Evolutionary conservation across 37 sponge, comb jelly and placozoan species (phyloP).

Genomic region (Hormiphora californensis): DNA sequence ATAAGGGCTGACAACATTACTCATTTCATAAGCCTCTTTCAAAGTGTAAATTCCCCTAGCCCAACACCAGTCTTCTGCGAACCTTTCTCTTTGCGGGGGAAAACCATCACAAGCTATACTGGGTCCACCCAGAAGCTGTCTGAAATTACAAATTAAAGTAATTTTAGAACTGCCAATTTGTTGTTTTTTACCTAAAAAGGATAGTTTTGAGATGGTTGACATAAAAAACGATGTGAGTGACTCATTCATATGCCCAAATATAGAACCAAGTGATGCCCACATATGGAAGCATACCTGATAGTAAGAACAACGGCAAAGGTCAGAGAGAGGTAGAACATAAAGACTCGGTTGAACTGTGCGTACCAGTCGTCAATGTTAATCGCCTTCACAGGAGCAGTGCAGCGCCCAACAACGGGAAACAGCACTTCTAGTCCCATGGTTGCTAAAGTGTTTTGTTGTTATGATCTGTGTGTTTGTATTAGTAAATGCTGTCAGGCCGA

Average conservation of each 20-base stretch:
- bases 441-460: too few species aligned
- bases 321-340: conserved; percentile 33
- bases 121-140: conserved; percentile 21
- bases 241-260: too few species aligned
- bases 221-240: too few species aligned
- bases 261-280: not conserved
- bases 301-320: conserved; percentile 14
- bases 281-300: not conserved
- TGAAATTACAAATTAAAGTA: too few species aligned
- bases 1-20: conserved; percentile 17
- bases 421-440: conserved; percentile 24
- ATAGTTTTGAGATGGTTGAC: too few species aligned
- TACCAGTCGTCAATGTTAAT: conserved; percentile 42
- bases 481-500: too few species aligned
- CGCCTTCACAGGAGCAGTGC: conserved; percentile 22
- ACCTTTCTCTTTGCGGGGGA: not conserved
- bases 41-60: conserved; percentile 43
- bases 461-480: too few species aligned
- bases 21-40: conserved; percentile 41
- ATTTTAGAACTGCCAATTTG: too few species aligned
- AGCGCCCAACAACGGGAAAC: not conserved
- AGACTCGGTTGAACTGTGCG: conserved; percentile 15
- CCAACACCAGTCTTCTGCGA: conserved; percentile 53
- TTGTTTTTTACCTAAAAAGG: too few species aligned
- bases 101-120: conserved; percentile 33